A percentile compares a stretch with the other conserved stretches of the same genome.
Evolutionary conservation across 2,888 invertebrate genomes (phyloP).

Genomic region (Cephonodes hylas): DNA sequence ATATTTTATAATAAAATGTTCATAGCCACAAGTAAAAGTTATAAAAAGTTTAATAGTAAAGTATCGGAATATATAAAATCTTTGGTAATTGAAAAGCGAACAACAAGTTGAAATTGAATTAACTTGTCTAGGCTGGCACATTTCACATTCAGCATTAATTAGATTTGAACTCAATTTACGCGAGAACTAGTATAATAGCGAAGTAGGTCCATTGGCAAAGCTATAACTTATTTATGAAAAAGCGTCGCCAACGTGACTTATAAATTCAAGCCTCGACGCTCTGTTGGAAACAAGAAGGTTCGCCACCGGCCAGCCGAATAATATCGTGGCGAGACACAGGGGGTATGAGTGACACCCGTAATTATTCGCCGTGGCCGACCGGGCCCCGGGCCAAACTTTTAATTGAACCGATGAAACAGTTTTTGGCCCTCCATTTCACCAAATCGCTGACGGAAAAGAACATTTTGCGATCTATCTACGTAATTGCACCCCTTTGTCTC

Average conservation of each 20-base stretch:
- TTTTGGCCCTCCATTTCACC: conserved; percentile 34
- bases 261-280: neutral
- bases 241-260: conserved; percentile 8
- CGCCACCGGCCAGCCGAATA: conserved; percentile 5
- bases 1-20: too few relatives aligned
- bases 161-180: neutral
- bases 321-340: neutral
- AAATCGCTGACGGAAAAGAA: conserved; percentile 28
- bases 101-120: neutral
- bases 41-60: neutral
- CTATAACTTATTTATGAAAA: conserved; percentile 9
- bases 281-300: conserved; percentile 8
- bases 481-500: neutral
- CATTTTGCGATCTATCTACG: conserved; percentile 9
- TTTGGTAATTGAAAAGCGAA: neutral
- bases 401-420: conserved; percentile 56
- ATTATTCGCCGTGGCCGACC: conserved; percentile 35
- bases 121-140: neutral
- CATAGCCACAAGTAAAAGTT: too few relatives aligned
- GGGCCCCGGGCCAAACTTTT: conserved; percentile 45
- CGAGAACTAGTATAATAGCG: neutral
- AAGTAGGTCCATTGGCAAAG: neutral
- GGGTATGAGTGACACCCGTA: conserved; percentile 39
- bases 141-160: conserved; percentile 6
- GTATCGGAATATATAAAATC: neutral